Conservation (phyloP, 2,797 vertebrate species). For the Platyrinchus mystaceus region DNA sequence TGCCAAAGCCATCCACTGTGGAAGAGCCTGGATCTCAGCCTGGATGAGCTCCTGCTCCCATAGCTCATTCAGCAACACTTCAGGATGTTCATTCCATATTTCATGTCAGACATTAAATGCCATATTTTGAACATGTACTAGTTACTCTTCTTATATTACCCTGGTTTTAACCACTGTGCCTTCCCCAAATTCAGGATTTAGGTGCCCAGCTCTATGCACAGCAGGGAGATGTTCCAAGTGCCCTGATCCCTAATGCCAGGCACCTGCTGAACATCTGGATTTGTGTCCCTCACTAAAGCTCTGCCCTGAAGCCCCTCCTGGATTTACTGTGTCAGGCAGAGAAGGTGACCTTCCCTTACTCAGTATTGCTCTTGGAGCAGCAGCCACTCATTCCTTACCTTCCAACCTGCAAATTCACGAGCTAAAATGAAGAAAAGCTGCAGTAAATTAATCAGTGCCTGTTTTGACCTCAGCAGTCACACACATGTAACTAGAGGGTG, state of each 20-base stretch:
- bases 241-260: not conserved
- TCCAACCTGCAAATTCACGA: not conserved
- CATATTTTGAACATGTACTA: accelerated
- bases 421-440: not conserved
- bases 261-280: not conserved
- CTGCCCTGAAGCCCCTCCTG: not conserved
- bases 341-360: not conserved
- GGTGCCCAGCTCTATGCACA: accelerated
- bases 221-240: not conserved
- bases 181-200: accelerated
- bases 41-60: not conserved
- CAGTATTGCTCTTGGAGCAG: not conserved
- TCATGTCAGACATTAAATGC: not conserved
- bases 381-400: not conserved
- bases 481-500: not conserved
- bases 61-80: not conserved
- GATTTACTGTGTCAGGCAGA: not conserved
- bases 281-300: not conserved
- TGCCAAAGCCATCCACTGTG: not conserved
- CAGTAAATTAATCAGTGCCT: not conserved
- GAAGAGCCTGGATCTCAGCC: not conserved
- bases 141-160: not conserved
- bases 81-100: accelerated
- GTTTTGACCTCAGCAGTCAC: not conserved
- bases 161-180: not conserved